Conservation (phyloP, 2,888 invertebrate species). For the Sthenelais limicola region DNA sequence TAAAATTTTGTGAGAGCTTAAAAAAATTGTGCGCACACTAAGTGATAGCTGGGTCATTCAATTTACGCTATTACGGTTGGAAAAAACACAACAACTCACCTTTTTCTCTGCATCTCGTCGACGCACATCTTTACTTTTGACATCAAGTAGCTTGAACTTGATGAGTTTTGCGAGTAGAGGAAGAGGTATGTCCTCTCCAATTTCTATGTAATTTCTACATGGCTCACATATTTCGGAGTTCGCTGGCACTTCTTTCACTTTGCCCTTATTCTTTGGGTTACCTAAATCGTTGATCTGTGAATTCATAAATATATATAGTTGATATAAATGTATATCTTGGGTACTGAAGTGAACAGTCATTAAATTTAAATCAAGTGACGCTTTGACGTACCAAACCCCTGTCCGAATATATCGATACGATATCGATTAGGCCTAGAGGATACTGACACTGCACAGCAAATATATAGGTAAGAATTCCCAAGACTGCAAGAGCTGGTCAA, state of each 20-base stretch:
- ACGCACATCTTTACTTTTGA: slow-evolving; percentile 66
- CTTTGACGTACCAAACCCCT: too few species aligned
- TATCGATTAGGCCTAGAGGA: neutral
- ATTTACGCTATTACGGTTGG: neutral
- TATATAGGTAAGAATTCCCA: too few species aligned
- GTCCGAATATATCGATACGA: too few species aligned
- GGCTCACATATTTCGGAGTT: slow-evolving; percentile 70
- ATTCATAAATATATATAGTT: too few species aligned
- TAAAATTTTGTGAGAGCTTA: too few species aligned
- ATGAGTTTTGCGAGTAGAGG: slow-evolving; percentile 68
- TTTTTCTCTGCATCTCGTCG: slow-evolving; percentile 65
- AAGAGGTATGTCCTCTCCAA: slow-evolving; percentile 67
- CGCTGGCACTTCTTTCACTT: slow-evolving; percentile 66
- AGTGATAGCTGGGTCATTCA: too few species aligned
- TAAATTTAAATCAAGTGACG: neutral
- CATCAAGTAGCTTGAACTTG: slow-evolving; percentile 66
- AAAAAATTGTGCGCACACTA: too few species aligned
- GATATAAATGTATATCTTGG: too few species aligned
- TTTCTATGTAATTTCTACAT: slow-evolving; percentile 67
- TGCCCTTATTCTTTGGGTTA: slow-evolving; percentile 67
- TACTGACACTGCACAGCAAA: too few species aligned
- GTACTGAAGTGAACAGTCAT: too few species aligned
- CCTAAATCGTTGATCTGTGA: slow-evolving; percentile 69
- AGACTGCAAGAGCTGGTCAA: too few species aligned
- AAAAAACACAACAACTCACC: slow-evolving; percentile 53